Base-by-base conservation (phyloP, 1,140 invertebrate genomes). In the Steinernema khuongi region DNA sequence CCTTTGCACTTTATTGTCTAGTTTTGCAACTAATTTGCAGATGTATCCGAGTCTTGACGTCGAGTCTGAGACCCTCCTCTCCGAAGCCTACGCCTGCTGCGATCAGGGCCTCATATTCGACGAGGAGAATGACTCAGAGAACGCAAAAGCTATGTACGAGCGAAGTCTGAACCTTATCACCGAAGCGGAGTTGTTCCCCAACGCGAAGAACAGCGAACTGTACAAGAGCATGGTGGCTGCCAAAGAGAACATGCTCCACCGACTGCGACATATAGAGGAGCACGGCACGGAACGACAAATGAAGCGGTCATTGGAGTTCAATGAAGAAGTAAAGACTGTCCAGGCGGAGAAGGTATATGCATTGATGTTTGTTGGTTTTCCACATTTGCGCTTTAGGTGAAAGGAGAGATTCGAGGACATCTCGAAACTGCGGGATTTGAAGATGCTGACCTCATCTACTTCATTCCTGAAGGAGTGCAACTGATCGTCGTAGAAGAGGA, bases 41-140 rank as follows among this genome's bases (percentile, higher is more conserved):
- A 60, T 60, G 50, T 60, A 60, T 22, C 50, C 50, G 22, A 60
- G 26, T 26, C 19, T 7, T 33, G 68, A 32, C 4, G 73, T 73
- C 29, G 44, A 71, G 31, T 70, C 69, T 4, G 77, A 78, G 31
- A 60, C 67, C 1, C 28, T 74, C 17, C 77, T 77, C 31, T 68
- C 71, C 17, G 77, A 78, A 69, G 76, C 77, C 0, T 78, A 78
- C 36, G 77, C 77, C 1, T 78, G 72, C 31, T 67, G 76, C 30
- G 77, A 78, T 67, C 77, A 78, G 30, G 77, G 77, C 28, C 30
- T 78, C 0, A 77, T 67, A 28, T 78, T 77, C 30, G 77, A 78
- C 70, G 77, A 78, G 31, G 70, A 70, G 30, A n/a, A 32, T 11
- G 76, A 74, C 0, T 70, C 41, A 71, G 76, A 74, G 33, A 77